phyloP scores from a whole-genome alignment of 92 coral and sea anemone species.

The Palythoa heliodiscus region DNA sequence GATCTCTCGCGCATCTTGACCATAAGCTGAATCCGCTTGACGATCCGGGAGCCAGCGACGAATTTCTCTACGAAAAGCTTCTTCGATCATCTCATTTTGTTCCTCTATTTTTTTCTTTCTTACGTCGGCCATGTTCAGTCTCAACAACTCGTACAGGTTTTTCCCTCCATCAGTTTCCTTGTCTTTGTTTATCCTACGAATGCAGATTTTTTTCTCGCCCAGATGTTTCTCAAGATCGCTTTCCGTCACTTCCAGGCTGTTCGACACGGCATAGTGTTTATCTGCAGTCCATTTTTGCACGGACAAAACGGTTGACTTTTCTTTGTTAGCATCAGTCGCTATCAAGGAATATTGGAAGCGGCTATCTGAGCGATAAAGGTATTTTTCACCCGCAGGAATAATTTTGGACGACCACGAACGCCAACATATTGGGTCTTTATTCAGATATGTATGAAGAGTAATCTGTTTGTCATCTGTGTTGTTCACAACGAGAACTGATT shows the following conservation, averaged over 20 bases:
- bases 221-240: slow-evolving; percentile 30
- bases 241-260: slow-evolving; percentile 28
- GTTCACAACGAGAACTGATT: slow-evolving; percentile 52
- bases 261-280: slow-evolving; percentile 14
- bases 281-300: slow-evolving; percentile 32
- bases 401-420: slow-evolving; percentile 28
- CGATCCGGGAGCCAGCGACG: slow-evolving; percentile 67
- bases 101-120: slow-evolving; percentile 44
- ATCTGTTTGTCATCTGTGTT: slow-evolving; percentile 40
- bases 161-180: slow-evolving; percentile 30
- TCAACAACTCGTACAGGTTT: slow-evolving; percentile 53
- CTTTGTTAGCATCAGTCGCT: slow-evolving; percentile 29
- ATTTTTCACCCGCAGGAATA: slow-evolving; percentile 40
- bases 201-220: slow-evolving; percentile 41
- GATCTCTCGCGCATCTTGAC: slow-evolving; percentile 44
- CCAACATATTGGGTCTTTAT: slow-evolving; percentile 44
- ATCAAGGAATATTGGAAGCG: slow-evolving; percentile 34
- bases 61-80: slow-evolving; percentile 40
- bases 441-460: slow-evolving; percentile 34
- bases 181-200: slow-evolving; percentile 49
- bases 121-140: slow-evolving; percentile 49
- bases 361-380: slow-evolving; percentile 25
- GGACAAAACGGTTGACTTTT: background rate
- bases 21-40: slow-evolving; percentile 37
- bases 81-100: slow-evolving; percentile 27